phyloP scores from a whole-genome alignment of 2,888 invertebrate species.

The Ypsolopha sequella region DNA sequence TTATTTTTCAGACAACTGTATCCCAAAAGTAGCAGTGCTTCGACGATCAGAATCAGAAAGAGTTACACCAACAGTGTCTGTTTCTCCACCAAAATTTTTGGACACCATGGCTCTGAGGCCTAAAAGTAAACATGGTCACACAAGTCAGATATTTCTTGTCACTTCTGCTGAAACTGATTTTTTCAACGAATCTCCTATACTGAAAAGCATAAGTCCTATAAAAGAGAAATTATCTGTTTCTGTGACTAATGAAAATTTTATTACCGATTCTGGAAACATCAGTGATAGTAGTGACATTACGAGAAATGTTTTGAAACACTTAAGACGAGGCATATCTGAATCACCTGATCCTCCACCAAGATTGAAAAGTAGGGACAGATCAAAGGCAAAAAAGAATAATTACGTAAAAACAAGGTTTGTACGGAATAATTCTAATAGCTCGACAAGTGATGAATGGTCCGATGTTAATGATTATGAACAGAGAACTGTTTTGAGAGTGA shows the following conservation, averaged over 20 bases:
- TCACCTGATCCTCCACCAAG: conserved; percentile 64
- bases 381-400: conserved; percentile 55
- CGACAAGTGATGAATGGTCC: conserved; percentile 66
- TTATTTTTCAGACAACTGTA: conserved; percentile 49
- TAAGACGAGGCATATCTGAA: conserved; percentile 51
- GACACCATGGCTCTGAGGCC: conserved; percentile 88
- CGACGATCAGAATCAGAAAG: conserved; percentile 64
- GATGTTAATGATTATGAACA: conserved; percentile 60
- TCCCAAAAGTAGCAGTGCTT: conserved; percentile 49
- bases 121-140: conserved; percentile 71
- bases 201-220: background rate
- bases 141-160: conserved; percentile 73
- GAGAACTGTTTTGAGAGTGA: conserved; percentile 51
- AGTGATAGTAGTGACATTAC: conserved; percentile 61
- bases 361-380: conserved; percentile 43
- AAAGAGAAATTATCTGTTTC: conserved; percentile 13
- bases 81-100: conserved; percentile 73
- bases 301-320: conserved; percentile 43
- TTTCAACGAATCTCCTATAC: background rate
- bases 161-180: conserved; percentile 18
- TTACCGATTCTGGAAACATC: conserved; percentile 40
- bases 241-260: conserved; percentile 12
- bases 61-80: conserved; percentile 42
- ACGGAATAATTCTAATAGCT: conserved; percentile 54
- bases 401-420: conserved; percentile 64